Percentiles rank a stretch among this genome's conserved stretches.
Conservation (phyloP, 2,797 vertebrate species). For the Catostomus latipinnis region DNA sequence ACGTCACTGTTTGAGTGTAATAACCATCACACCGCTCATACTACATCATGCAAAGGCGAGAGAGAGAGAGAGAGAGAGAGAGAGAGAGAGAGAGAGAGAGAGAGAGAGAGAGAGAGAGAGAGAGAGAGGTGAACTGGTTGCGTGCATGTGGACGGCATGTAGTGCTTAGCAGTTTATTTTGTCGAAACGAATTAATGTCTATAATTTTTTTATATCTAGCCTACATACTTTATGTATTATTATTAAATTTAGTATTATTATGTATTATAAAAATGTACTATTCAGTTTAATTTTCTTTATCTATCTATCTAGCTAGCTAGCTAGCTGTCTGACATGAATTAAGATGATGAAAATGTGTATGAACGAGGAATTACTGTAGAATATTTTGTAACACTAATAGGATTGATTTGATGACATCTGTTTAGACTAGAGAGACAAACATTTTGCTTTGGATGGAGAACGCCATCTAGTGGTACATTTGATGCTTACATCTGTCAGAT, state of each 20-base stretch:
- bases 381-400: slow-evolving; percentile 1
- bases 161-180: neutral
- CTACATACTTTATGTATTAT: neutral
- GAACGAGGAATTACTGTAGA: neutral
- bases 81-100: neutral
- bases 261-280: no score
- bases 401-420: neutral
- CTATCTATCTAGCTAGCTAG: no score
- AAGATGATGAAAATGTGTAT: neutral
- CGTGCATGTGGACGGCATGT: slow-evolving; percentile 8
- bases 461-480: slow-evolving; percentile 52
- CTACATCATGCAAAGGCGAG: neutral
- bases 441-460: slow-evolving; percentile 8
- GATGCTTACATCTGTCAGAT: neutral
- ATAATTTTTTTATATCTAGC: neutral
- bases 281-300: no score
- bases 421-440: neutral
- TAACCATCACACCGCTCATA: neutral
- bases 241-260: no score
- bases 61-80: neutral
- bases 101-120: neutral
- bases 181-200: neutral
- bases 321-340: neutral
- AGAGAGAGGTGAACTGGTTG: neutral
- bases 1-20: slow-evolving; percentile 22